Evolutionary conservation across 2,797 vertebrate genomes (phyloP).

Genomic region (Loriculus beryllinus): DNA sequence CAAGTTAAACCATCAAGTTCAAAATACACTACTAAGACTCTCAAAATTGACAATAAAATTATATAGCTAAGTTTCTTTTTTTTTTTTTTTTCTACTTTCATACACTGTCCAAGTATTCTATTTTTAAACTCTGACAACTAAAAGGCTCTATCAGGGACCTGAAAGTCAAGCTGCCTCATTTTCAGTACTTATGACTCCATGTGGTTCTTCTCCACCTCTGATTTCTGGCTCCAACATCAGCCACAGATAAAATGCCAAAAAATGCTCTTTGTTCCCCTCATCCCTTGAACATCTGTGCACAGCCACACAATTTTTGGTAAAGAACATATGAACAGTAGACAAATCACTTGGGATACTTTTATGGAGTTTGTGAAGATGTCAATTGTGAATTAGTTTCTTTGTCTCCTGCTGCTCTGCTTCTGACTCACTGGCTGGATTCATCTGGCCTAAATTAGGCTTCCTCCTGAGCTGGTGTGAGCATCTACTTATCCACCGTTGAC

Average conservation of each 20-base stretch:
- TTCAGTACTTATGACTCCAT: not conserved
- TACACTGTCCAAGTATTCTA: not conserved
- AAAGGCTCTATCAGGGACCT: not conserved
- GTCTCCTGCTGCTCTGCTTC: not conserved
- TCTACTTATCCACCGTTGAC: not conserved
- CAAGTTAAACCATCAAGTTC: constrained; percentile 10
- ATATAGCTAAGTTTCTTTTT: not conserved
- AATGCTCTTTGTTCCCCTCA: not conserved
- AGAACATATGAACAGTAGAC: not conserved
- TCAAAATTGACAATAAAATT: not conserved
- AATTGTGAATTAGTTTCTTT: not conserved
- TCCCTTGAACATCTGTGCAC: not conserved
- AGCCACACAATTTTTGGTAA: constrained; percentile 4
- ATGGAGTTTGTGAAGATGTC: not conserved
- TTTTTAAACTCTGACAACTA: not conserved
- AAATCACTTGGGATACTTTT: not conserved
- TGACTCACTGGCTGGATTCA: not conserved
- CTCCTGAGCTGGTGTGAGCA: not conserved
- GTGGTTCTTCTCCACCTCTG: not conserved
- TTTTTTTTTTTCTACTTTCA: not conserved
- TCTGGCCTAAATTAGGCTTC: not conserved
- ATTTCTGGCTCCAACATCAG: not conserved
- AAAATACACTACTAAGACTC: not conserved
- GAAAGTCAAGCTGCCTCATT: not conserved
- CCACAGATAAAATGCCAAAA: not conserved